A percentile compares a stretch with the other conserved stretches of the same genome.
Conservation (phyloP, 92 coral and sea anemone species). For the Epizoanthus rinbou region DNA sequence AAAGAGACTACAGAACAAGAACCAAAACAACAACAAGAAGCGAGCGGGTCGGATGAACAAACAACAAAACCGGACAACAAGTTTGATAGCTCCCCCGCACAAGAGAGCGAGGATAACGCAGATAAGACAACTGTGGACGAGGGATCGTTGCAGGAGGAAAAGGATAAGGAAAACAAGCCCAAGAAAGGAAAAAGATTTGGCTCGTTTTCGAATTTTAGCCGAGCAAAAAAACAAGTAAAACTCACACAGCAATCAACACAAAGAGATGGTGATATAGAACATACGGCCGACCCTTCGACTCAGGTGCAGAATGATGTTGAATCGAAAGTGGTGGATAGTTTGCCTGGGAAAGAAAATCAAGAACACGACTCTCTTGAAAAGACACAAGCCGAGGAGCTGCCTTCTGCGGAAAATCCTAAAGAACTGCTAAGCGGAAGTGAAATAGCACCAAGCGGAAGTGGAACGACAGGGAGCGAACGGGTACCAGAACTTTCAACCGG, state of each 20-base stretch:
- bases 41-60: background rate
- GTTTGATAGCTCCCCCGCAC: background rate
- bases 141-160: background rate
- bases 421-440: slow-evolving; percentile 31
- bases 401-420: slow-evolving; percentile 22
- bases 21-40: slow-evolving; percentile 29
- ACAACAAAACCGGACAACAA: background rate
- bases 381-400: background rate
- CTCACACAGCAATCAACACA: background rate
- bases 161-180: slow-evolving; percentile 12
- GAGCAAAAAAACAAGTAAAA: slow-evolving; percentile 27
- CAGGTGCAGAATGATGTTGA: background rate
- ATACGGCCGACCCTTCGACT: background rate
- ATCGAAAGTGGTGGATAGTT: background rate
- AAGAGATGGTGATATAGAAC: background rate
- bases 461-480: background rate
- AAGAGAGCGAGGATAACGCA: background rate
- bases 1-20: slow-evolving; percentile 21
- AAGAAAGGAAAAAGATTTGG: slow-evolving; percentile 33
- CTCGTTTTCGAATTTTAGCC: slow-evolving; percentile 17
- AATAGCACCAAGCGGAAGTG: slow-evolving; percentile 14
- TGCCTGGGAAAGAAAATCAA: background rate
- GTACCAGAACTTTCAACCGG: slow-evolving; percentile 41
- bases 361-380: background rate
- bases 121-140: background rate